Percentiles rank a stretch among this genome's conserved stretches.
These are phyloP conservation scores for Ypsolopha sequella DNA, from an alignment of 2,888 invertebrate genomes.

Conservation along the genomic window DNA sequence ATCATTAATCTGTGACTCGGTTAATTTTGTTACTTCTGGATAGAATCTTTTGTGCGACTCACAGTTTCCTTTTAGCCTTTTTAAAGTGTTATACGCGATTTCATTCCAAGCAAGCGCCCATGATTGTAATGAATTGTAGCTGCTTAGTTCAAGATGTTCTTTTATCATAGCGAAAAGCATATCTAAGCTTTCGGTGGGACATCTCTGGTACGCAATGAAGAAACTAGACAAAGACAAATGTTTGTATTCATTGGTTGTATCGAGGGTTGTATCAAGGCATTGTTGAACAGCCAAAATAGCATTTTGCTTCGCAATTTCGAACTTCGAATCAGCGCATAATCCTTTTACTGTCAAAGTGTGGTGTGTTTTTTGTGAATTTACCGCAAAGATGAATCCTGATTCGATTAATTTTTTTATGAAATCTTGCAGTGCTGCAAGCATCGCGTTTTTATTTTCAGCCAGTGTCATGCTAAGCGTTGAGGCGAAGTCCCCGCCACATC, in stretches of 20 bases:
- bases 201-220: conserved; percentile 36
- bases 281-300: conserved; percentile 43
- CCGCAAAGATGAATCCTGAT: background rate
- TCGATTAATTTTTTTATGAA: conserved; percentile 18
- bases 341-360: conserved; percentile 52
- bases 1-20: conserved; percentile 15
- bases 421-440: conserved; percentile 37
- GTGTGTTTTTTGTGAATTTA: conserved; percentile 14
- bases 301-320: conserved; percentile 69
- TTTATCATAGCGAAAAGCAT: conserved; percentile 25
- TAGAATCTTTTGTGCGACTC: conserved; percentile 34
- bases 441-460: conserved; percentile 58
- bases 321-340: conserved; percentile 59
- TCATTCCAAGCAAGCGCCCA: conserved; percentile 21
- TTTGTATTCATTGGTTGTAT: background rate
- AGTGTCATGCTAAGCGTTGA: conserved; percentile 45
- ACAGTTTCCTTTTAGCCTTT: conserved; percentile 11
- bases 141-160: conserved; percentile 10
- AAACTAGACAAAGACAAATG: too few relatives aligned
- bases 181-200: conserved; percentile 21
- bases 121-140: conserved; percentile 4
- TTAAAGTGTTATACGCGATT: conserved; percentile 18
- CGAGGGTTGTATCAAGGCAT: conserved; percentile 5
- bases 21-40: conserved; percentile 27
- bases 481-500: conserved; percentile 50